These are phyloP conservation scores for Lagocephalus sceleratus DNA, from an alignment of 2,797 vertebrate species.

Conservation along the genomic window DNA sequence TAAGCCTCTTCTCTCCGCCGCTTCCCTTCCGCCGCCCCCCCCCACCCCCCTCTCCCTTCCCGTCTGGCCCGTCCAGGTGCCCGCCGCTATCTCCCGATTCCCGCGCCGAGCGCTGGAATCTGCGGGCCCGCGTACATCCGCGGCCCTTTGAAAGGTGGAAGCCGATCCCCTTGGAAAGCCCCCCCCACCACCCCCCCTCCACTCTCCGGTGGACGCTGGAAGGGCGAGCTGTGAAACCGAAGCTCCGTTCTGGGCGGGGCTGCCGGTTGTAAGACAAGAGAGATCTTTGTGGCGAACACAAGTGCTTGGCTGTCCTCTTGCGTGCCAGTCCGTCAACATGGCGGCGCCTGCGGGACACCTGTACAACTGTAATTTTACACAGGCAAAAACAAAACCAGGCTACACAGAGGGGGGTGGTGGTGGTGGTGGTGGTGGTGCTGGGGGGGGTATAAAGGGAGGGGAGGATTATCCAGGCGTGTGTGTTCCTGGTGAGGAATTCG, in stretches of 20 bases:
- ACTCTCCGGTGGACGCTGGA: constrained; percentile 57
- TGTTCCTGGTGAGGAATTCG: constrained; percentile 41
- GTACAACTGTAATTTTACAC: constrained; percentile 73
- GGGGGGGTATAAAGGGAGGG: constrained; percentile 25
- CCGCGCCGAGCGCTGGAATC: constrained; percentile 62
- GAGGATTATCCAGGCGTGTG: constrained; percentile 46
- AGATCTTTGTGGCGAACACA: constrained; percentile 79
- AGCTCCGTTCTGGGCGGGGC: constrained; percentile 71
- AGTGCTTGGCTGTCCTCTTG: constrained; percentile 75
- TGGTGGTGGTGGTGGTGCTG: no score
- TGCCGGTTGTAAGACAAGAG: constrained; percentile 76
- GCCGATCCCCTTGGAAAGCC: constrained; percentile 65
- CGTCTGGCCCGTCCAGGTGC: constrained; percentile 67
- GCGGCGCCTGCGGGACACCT: constrained; percentile 69
- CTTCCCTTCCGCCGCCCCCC: constrained; percentile 29
- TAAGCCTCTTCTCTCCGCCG: constrained; percentile 52
- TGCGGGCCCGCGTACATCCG: constrained; percentile 60
- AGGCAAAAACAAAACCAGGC: constrained; percentile 53
- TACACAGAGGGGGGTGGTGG: constrained; percentile 15
- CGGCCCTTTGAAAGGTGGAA: constrained; percentile 66
- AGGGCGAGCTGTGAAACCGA: constrained; percentile 69
- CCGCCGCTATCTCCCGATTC: constrained; percentile 63
- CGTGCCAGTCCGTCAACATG: constrained; percentile 71
- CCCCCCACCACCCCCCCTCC: constrained; percentile 68
- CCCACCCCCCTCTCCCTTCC: constrained; percentile 54